Evolutionary conservation across 2,797 vertebrate genomes (phyloP).

Genomic region (Arrhamphus sclerolepis): DNA sequence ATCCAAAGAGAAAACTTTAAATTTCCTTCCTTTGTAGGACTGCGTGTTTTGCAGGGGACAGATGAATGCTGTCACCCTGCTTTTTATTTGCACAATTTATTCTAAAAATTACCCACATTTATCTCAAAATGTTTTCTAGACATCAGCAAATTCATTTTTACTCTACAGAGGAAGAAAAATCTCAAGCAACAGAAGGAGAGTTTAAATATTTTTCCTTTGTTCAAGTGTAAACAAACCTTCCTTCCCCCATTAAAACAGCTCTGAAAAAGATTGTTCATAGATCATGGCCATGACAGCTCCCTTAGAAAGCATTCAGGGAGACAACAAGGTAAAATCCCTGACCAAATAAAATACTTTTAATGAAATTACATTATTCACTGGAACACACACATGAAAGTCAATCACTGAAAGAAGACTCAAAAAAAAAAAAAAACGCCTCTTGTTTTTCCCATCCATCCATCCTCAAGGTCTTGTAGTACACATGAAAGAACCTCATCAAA

Average conservation of each 20-base stretch:
- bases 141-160: slow-evolving; percentile 10
- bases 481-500: too few species aligned
- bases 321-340: background rate
- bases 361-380: background rate
- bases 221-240: slow-evolving; percentile 16
- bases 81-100: background rate
- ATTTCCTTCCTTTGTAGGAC: slow-evolving; percentile 25
- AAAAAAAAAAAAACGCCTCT: too few species aligned
- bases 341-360: background rate
- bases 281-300: slow-evolving; percentile 6
- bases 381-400: too few species aligned
- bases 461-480: too few species aligned
- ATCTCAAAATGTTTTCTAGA: background rate
- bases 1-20: slow-evolving; percentile 51
- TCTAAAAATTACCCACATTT: too few species aligned
- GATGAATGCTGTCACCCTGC: slow-evolving; percentile 19
- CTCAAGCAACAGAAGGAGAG: slow-evolving; percentile 22
- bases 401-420: too few species aligned
- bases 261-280: slow-evolving; percentile 7
- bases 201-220: slow-evolving; percentile 36
- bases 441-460: too few species aligned
- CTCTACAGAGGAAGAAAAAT: slow-evolving; percentile 7
- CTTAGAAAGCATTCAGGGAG: slow-evolving; percentile 2
- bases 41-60: slow-evolving; percentile 18
- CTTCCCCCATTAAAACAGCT: slow-evolving; percentile 7